Evolutionary conservation across 1,140 invertebrate genomes (phyloP).

Genomic region (Drosophila grimshawi): DNA sequence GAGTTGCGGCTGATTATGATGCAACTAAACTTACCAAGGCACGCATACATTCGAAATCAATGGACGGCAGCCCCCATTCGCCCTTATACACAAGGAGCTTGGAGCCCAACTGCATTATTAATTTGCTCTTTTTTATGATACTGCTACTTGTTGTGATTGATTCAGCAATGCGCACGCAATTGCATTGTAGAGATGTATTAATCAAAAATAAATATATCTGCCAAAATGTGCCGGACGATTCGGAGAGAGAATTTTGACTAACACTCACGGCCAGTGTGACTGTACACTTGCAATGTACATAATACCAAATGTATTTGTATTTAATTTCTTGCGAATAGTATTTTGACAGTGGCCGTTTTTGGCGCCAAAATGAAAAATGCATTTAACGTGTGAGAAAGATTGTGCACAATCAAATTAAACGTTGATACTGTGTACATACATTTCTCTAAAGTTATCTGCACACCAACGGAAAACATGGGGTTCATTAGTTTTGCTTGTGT

Average conservation of each 20-base stretch:
- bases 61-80: constrained; percentile 93
- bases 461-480: too few relatives aligned
- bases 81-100: constrained; percentile 91
- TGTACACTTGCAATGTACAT: neutral
- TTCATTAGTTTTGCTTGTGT: too few relatives aligned
- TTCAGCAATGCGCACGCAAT: constrained; percentile 46
- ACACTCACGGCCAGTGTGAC: constrained; percentile 31
- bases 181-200: constrained; percentile 43
- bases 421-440: too few relatives aligned
- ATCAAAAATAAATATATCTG: constrained; percentile 38
- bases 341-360: too few relatives aligned
- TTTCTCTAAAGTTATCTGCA: too few relatives aligned
- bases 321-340: neutral
- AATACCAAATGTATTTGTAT: neutral
- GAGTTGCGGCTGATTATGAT: constrained; percentile 61
- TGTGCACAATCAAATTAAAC: too few relatives aligned
- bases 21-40: constrained; percentile 88
- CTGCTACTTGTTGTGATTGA: constrained; percentile 21
- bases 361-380: too few relatives aligned
- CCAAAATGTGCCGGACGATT: constrained; percentile 44
- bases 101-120: constrained; percentile 63
- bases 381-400: too few relatives aligned
- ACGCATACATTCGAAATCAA: constrained; percentile 92
- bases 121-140: constrained; percentile 16
- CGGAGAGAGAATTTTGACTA: constrained; percentile 38